Evolutionary conservation across 2,888 invertebrate species (phyloP).

Genomic region (Polylopha cassiicola): DNA sequence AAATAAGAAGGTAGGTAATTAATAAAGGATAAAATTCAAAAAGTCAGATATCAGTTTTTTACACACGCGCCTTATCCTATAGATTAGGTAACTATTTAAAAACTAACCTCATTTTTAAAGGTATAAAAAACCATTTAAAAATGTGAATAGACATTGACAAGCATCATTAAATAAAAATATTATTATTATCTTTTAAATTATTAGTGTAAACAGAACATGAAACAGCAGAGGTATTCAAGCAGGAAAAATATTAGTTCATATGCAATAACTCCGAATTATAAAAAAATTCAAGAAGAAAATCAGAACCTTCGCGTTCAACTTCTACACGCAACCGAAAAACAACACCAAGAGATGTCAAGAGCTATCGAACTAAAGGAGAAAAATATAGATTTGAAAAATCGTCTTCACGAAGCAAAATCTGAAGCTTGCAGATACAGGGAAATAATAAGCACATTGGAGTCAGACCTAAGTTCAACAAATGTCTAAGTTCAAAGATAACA

Average conservation of each 20-base stretch:
- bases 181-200: too few species aligned
- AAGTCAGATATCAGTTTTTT: too few species aligned
- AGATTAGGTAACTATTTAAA: too few species aligned
- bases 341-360: slow-evolving; percentile 64
- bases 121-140: too few species aligned
- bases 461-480: slow-evolving; percentile 1
- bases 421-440: slow-evolving; percentile 36
- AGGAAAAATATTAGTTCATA: slow-evolving; percentile 19
- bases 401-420: slow-evolving; percentile 39
- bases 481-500: slow-evolving; percentile 16
- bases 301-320: slow-evolving; percentile 36
- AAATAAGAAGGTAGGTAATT: too few species aligned
- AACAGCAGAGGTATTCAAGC: slow-evolving; percentile 28
- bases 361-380: slow-evolving; percentile 58
- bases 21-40: too few species aligned
- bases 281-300: slow-evolving; percentile 40
- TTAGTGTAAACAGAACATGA: too few species aligned
- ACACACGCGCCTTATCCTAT: too few species aligned
- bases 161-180: too few species aligned
- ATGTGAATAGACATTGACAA: too few species aligned
- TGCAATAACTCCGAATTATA: slow-evolving; percentile 25
- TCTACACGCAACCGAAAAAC: slow-evolving; percentile 47
- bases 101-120: too few species aligned
- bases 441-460: slow-evolving; percentile 26
- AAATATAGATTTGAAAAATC: slow-evolving; percentile 37